Base-by-base conservation (phyloP, 2,113 vertebrate genomes). In the Myotis lucifugus region DNA sequence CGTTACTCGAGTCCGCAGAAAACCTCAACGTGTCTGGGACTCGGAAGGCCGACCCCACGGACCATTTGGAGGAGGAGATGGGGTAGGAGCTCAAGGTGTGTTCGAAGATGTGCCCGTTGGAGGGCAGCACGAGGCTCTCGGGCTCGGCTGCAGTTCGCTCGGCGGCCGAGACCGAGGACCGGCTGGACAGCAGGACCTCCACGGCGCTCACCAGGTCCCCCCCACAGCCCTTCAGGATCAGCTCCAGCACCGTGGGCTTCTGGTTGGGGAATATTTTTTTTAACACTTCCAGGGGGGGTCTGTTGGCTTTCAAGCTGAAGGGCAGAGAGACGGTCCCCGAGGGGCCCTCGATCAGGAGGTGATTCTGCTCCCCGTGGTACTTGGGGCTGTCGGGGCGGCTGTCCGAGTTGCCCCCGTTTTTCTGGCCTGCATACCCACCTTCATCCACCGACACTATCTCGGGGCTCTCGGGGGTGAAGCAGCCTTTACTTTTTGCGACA, bases 221-320 rank as follows among this genome's bases (percentile, higher is more conserved):
- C 0, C 99, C 99, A 0, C 99, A 99, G 25, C 99, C 99, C 90
- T 99, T 98, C 73, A 99, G 98, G 96, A 99, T 99, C 89, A 99
- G 95, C 97, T 99, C 99, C n/a, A 99, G 98, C 4, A 99, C 99
- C 0, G 99, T 95, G 1, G 99, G 99, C 98, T 99, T 99, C 98
- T 99, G 99, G 61, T 98, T 98, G 18, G 99, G 99, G 96, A 99
- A 99, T 92, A 99, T 99, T 97, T 99, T 99, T 97, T 99, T 99
- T 74, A 99, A 97, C 76, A 99, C 99, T 77, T 99, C 99, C 37
- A 99, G 98, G 0, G 99, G 99, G 0, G 99, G 99, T 21, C 99
- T 98, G 98, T 99, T 99, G 96, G 99, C 99, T 85, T 99, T 98
- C 92, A 99, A 98, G 98, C 99, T 99, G 96, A 99, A 99, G 79